Evolutionary conservation across 2,113 vertebrate species (phyloP).

Genomic region (Ondatra zibethicus): DNA sequence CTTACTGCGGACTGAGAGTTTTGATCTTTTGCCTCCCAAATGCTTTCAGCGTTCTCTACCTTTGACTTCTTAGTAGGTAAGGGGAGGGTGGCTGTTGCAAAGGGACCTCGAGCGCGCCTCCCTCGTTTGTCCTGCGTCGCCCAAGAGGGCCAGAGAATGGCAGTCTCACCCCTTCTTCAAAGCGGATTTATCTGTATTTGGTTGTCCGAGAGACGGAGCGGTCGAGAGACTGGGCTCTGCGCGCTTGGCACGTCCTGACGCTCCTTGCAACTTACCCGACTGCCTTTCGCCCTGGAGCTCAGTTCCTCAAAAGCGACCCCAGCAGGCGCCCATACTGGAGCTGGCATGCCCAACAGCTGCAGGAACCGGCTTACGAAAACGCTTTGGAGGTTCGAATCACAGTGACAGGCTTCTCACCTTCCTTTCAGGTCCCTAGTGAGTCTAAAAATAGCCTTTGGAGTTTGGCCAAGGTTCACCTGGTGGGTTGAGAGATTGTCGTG

Average conservation of each 20-base stretch:
- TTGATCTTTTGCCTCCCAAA: neutral
- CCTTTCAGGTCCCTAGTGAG: neutral
- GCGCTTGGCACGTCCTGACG: neutral
- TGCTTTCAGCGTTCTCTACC: neutral
- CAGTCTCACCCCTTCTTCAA: neutral
- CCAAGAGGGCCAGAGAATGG: neutral
- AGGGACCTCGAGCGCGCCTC: neutral
- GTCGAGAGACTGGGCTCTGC: neutral
- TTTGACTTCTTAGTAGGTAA: neutral
- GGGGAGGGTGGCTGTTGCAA: neutral
- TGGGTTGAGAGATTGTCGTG: constrained; percentile 50
- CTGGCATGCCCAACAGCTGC: neutral
- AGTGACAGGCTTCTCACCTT: constrained; percentile 40
- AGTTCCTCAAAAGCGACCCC: neutral
- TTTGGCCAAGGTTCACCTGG: constrained; percentile 39
- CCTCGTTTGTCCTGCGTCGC: neutral
- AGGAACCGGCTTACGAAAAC: neutral
- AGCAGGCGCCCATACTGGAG: neutral
- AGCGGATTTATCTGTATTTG: constrained; percentile 43
- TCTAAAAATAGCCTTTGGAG: constrained; percentile 74
- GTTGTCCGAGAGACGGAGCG: neutral
- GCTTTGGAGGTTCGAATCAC: neutral
- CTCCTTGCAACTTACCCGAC: neutral
- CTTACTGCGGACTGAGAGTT: neutral
- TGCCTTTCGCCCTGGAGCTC: neutral